A percentile compares a stretch with the other conserved stretches of the same genome.
Conservation (phyloP, 2,888 invertebrate species). For the Clunio marinus region DNA sequence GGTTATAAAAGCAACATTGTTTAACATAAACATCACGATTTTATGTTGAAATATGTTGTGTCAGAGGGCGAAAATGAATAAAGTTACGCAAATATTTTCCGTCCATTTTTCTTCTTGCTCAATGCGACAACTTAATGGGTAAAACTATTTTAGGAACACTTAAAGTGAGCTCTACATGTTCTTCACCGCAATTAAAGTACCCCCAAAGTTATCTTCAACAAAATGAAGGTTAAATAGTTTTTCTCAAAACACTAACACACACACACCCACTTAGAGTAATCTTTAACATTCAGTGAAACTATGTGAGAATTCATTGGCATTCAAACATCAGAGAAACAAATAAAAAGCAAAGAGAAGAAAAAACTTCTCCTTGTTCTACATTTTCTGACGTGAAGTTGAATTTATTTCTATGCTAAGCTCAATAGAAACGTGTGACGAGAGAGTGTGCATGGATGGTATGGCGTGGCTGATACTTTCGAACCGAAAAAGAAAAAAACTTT, state of each 20-base stretch:
- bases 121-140: too few species aligned
- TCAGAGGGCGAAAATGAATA: too few species aligned
- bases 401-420: background rate
- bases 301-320: slow-evolving; percentile 23
- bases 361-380: slow-evolving; percentile 3
- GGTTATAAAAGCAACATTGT: background rate
- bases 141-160: too few species aligned
- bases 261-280: background rate
- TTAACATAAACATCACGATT: slow-evolving; percentile 9
- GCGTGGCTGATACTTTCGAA: too few species aligned
- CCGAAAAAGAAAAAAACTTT: background rate
- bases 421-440: background rate
- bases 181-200: slow-evolving; percentile 32
- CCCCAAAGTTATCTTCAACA: too few species aligned
- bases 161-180: too few species aligned
- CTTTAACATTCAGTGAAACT: slow-evolving; percentile 12
- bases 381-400: slow-evolving; percentile 1
- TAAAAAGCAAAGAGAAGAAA: background rate
- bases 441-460: too few species aligned
- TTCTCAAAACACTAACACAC: background rate
- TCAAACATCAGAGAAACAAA: background rate
- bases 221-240: slow-evolving; percentile 38
- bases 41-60: background rate
- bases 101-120: too few species aligned
- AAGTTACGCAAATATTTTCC: too few species aligned